phyloP scores from a whole-genome alignment of 2,797 vertebrate genomes.

The Gymnothorax javanicus region DNA sequence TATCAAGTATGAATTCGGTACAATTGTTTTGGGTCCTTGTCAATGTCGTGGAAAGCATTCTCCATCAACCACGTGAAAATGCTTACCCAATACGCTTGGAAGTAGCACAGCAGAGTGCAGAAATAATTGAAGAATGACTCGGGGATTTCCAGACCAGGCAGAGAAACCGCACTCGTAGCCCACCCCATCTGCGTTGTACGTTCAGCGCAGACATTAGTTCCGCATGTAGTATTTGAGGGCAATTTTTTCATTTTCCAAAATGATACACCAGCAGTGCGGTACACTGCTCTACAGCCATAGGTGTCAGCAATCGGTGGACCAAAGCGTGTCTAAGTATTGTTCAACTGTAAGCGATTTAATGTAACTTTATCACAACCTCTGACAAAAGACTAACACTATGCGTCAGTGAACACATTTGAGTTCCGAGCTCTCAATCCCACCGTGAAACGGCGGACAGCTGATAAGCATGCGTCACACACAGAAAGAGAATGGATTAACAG shows the following conservation, averaged over 20 bases:
- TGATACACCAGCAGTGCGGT: background rate
- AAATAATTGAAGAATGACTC: conserved; percentile 8
- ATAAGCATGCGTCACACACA: background rate
- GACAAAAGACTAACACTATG: background rate
- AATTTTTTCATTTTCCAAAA: background rate
- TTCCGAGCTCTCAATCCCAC: background rate
- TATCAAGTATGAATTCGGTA: too few relatives aligned
- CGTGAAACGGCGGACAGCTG: background rate
- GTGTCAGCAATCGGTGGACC: background rate
- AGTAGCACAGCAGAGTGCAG: conserved; percentile 19
- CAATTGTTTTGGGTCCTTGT: too few relatives aligned
- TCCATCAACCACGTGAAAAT: conserved; percentile 8
- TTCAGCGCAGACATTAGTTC: background rate
- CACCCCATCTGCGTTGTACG: background rate
- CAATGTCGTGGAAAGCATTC: background rate
- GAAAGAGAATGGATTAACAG: background rate
- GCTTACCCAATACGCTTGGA: background rate
- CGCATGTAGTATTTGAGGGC: background rate
- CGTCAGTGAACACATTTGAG: background rate
- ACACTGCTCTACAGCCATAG: background rate
- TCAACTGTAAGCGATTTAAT: background rate
- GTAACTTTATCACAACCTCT: background rate
- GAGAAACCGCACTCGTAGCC: background rate
- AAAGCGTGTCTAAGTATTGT: background rate
- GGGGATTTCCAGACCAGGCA: conserved; percentile 62